Conservation (phyloP, 2,797 vertebrate genomes). For the Semaprochilodus insignis region DNA sequence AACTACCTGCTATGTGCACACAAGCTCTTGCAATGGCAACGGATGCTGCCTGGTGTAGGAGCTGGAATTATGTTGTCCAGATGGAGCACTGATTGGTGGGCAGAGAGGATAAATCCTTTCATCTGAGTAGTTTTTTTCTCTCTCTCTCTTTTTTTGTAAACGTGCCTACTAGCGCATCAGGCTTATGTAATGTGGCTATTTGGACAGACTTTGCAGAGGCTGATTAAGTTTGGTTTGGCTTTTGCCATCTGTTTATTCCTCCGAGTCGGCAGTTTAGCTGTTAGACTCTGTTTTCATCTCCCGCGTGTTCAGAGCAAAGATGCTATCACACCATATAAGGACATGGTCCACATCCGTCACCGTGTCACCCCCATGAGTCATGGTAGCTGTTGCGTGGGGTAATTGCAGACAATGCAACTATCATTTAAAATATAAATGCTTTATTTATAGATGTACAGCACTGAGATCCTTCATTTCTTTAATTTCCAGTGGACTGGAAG, state of each 20-base stretch:
- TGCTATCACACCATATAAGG: slow-evolving; percentile 2
- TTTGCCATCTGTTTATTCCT: slow-evolving; percentile 61
- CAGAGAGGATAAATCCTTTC: slow-evolving; percentile 31
- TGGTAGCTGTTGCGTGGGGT: background rate
- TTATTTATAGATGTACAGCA: background rate
- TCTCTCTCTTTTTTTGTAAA: slow-evolving; percentile 32
- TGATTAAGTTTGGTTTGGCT: slow-evolving; percentile 52
- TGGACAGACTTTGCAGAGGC: slow-evolving; percentile 47
- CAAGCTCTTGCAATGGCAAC: background rate
- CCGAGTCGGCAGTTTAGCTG: slow-evolving; percentile 18
- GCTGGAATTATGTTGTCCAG: slow-evolving; percentile 21
- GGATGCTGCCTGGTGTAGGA: background rate
- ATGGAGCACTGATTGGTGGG: slow-evolving; percentile 39
- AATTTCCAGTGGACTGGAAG: no score
- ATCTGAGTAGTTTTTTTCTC: background rate
- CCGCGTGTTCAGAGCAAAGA: slow-evolving; percentile 13
- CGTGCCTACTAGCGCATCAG: slow-evolving; percentile 25
- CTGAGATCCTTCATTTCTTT: no score
- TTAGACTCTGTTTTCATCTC: slow-evolving; percentile 32
- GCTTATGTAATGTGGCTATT: slow-evolving; percentile 56
- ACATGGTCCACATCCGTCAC: background rate
- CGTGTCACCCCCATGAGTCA: background rate
- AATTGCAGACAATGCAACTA: background rate
- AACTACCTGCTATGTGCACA: background rate
- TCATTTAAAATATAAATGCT: background rate